Base-by-base conservation (phyloP, 2,113 vertebrate species). In the Furnarius figulus region DNA sequence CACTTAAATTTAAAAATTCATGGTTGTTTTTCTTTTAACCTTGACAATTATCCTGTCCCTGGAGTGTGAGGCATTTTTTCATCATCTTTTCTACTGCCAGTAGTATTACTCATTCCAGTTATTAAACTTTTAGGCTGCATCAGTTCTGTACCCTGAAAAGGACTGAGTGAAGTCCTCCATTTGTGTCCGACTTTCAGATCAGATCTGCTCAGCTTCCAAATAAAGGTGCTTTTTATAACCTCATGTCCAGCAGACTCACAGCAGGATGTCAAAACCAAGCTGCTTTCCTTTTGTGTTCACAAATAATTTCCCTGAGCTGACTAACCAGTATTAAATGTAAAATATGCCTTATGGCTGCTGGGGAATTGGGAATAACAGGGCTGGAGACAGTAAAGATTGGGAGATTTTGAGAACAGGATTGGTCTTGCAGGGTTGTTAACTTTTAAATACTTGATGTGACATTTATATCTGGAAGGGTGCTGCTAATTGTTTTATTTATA, bases 251-350 rank as follows among this genome's bases (percentile, higher is more conserved):
- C 85, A 93, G 65, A 59, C 68, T 84, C 89, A 0, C 91, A 89
- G 89, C 84, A 77, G 95, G 90, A 46, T 31, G 35, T 71, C 90
- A 58, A 44, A 47, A 3, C 59, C 46, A 37, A 71, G 88, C 94
- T 96, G 88, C 89, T 92, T 92, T 95, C 79, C 90, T 92, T 92
- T 92, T 62, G 65, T 86, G 90, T 52, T 59, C 88, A 53, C 82
- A 71, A 44, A 55, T 24, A 3, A 39, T 35, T 89, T 84, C 72
- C 79, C 83, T 44, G 67, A 65, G 92, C 88, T 95, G 77, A 91
- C 72, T n/a, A 87, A 85, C 80, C 70, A 37, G 49, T 18, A 87
- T 83, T 91, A 89, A 89, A 95, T 95, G 80, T 21, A 4, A 85
- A 94, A 28, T 67, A 40, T 73, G 74, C 76, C 67, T 83, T n/a